Evolutionary conservation across 1,140 invertebrate genomes (phyloP).

Genomic region (Pseudomyrmex cubaensis): DNA sequence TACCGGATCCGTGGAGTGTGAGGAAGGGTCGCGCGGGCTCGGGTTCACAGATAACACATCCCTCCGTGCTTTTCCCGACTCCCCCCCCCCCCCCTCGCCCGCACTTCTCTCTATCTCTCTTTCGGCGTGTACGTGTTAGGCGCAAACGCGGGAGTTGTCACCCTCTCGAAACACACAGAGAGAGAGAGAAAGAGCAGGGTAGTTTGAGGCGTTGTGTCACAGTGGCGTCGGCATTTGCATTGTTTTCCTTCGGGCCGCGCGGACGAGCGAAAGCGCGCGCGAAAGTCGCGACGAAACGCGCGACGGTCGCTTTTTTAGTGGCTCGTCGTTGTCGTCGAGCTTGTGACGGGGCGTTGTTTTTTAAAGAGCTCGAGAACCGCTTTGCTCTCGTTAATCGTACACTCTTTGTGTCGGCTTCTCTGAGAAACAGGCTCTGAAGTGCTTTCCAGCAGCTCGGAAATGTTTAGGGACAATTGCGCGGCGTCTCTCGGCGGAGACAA

Average conservation of each 20-base stretch:
- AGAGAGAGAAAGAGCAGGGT: constrained; percentile 9
- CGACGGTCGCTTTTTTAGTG: not conserved
- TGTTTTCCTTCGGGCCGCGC: constrained; percentile 66
- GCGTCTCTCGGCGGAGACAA: not conserved
- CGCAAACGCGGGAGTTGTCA: constrained; percentile 63
- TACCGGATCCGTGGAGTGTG: constrained; percentile 65
- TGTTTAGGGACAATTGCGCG: not conserved
- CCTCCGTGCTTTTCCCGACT: constrained; percentile 37
- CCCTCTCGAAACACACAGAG: constrained; percentile 67
- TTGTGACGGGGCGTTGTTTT: not conserved
- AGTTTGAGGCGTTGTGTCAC: constrained; percentile 54
- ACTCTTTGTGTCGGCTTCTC: not conserved
- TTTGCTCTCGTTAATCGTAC: constrained; percentile 24
- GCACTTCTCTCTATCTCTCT: constrained; percentile 4
- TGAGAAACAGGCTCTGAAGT: not conserved
- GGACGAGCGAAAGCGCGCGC: constrained; percentile 11
- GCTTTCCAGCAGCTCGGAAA: constrained; percentile 5
- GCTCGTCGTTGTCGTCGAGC: not conserved
- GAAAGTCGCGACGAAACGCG: constrained; percentile 16
- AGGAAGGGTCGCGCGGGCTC: constrained; percentile 63
- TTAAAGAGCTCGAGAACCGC: constrained; percentile 1
- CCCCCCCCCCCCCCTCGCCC: constrained; percentile 22
- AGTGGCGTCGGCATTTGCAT: constrained; percentile 78
- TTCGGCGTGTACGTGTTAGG: constrained; percentile 6
- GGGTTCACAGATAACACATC: constrained; percentile 80